phyloP scores from a whole-genome alignment of 2,797 vertebrate genomes.

The Tapirus indicus region DNA sequence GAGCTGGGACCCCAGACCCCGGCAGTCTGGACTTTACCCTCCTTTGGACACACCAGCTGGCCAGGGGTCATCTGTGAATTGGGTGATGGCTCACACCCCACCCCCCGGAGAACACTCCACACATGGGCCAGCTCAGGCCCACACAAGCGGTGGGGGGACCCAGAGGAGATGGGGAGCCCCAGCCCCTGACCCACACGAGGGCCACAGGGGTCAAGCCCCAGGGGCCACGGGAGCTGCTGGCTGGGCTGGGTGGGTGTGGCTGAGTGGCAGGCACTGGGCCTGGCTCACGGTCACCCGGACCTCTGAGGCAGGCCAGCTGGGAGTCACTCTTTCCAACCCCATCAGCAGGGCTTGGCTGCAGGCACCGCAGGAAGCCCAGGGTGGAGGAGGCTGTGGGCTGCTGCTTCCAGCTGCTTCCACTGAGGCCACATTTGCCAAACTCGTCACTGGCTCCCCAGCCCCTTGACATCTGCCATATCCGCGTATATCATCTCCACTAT shows the following conservation, averaged over 20 bases:
- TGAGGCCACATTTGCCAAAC: neutral
- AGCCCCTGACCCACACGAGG: neutral
- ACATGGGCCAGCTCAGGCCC: neutral
- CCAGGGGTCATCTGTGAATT: too few relatives aligned
- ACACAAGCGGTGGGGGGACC: rapidly evolving
- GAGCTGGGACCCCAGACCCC: too few relatives aligned
- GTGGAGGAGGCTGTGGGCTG: neutral
- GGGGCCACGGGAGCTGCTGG: neutral
- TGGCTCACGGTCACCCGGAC: neutral
- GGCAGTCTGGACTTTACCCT: neutral
- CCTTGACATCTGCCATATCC: rapidly evolving
- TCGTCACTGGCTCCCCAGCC: neutral
- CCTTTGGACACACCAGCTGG: neutral
- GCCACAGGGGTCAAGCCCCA: neutral
- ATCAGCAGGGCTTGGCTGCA: neutral
- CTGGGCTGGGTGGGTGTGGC: neutral
- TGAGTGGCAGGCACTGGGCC: neutral
- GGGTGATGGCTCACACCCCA: neutral
- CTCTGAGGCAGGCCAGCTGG: slow-evolving; percentile 3
- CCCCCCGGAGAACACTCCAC: rapidly evolving
- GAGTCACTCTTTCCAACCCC: slow-evolving; percentile 37
- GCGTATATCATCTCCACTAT: rapidly evolving
- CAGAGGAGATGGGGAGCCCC: neutral
- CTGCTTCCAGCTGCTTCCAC: slow-evolving; percentile 5
- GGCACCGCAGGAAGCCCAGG: neutral